A percentile compares a stretch with the other conserved stretches of the same genome.
Conservation (phyloP, 2,888 invertebrate species). For the Calameuta pallipes region DNA sequence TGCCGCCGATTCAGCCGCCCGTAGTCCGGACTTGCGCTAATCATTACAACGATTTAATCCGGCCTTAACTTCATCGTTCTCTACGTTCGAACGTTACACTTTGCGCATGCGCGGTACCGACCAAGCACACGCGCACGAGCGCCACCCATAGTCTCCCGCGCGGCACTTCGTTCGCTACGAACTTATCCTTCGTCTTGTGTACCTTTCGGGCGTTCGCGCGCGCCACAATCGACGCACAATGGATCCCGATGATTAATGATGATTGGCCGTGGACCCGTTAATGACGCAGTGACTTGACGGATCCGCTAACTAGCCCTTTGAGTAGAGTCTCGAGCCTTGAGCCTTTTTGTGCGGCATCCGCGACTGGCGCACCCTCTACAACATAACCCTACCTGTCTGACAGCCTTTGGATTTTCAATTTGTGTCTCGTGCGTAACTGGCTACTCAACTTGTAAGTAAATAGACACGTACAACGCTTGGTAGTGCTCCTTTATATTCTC, state of each 20-base stretch:
- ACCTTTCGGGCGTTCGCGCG: slow-evolving; percentile 13
- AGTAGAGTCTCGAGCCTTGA: neutral
- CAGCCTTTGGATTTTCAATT: neutral
- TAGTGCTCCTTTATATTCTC: neutral
- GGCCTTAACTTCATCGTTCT: slow-evolving; percentile 19
- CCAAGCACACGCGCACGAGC: neutral
- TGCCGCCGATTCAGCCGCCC: slow-evolving; percentile 52
- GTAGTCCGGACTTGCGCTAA: slow-evolving; percentile 35
- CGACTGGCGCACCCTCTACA: neutral
- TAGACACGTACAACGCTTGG: neutral
- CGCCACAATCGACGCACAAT: slow-evolving; percentile 11
- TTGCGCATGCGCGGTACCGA: neutral
- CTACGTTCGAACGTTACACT: neutral
- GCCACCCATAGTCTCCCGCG: neutral
- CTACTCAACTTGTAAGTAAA: neutral
- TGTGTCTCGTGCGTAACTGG: neutral
- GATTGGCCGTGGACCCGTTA: slow-evolving; percentile 54
- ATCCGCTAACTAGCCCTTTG: slow-evolving; percentile 60
- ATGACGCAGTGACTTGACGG: slow-evolving; percentile 63
- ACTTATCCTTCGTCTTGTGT: neutral
- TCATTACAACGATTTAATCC: slow-evolving; percentile 38
- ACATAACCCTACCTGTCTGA: neutral
- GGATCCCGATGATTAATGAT: slow-evolving; percentile 61
- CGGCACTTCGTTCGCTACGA: neutral
- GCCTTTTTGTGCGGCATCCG: neutral